Conservation (phyloP, 2,113 vertebrate genomes). For the Hypocryptadius cinnamomeus region DNA sequence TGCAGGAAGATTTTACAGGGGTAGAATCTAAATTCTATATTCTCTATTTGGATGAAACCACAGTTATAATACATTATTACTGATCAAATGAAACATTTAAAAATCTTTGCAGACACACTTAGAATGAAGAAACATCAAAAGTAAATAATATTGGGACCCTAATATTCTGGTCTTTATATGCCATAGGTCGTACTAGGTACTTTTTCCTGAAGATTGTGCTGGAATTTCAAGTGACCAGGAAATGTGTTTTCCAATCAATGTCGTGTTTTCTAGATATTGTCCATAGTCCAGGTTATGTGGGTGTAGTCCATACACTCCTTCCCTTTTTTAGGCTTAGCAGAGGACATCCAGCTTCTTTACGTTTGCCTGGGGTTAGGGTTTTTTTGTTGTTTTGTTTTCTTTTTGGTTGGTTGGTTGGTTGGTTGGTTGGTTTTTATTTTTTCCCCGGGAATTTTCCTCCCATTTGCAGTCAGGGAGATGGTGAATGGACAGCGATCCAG, state of each 20-base stretch:
- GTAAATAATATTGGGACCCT: neutral
- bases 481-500: neutral
- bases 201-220: neutral
- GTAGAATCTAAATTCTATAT: neutral
- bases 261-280: neutral
- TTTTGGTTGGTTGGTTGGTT: too few species aligned
- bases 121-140: neutral
- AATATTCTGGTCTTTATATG: neutral
- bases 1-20: neutral
- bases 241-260: neutral
- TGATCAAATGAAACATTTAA: neutral
- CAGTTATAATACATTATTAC: neutral
- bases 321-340: neutral
- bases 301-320: neutral
- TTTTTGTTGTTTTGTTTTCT: neutral
- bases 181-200: neutral
- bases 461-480: neutral
- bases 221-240: neutral
- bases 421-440: neutral
- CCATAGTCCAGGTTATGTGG: neutral
- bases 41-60: neutral
- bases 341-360: neutral
- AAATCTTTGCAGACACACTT: neutral
- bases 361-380: neutral
- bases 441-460: neutral